Evolutionary conservation across 2,888 invertebrate species (phyloP).

Genomic region (Neria commutata): DNA sequence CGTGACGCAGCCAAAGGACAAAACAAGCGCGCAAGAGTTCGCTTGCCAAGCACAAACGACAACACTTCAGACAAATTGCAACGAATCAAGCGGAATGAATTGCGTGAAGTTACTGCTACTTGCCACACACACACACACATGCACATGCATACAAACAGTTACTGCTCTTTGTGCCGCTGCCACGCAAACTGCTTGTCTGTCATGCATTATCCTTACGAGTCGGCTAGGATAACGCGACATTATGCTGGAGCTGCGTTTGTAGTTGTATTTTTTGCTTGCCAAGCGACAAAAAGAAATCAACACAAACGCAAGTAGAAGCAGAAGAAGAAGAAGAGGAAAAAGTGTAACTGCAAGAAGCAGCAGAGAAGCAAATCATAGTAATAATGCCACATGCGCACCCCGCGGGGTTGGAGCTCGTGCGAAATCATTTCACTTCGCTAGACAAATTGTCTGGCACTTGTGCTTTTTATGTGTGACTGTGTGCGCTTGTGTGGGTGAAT

Average conservation of each 20-base stretch:
- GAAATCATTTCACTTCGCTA: slow-evolving; percentile 3
- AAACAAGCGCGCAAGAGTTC: too few species aligned
- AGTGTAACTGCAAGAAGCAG: too few species aligned
- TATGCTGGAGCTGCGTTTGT: not conserved
- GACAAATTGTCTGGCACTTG: slow-evolving; percentile 7
- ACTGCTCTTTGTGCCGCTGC: too few species aligned
- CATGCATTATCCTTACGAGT: not conserved
- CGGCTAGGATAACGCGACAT: not conserved
- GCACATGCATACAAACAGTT: too few species aligned
- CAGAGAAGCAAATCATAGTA: too few species aligned
- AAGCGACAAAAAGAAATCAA: too few species aligned
- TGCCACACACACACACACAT: not conserved
- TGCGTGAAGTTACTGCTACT: slow-evolving; percentile 33
- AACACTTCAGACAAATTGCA: slow-evolving; percentile 54
- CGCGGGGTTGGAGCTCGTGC: not conserved
- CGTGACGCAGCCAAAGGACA: not conserved
- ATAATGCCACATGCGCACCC: too few species aligned
- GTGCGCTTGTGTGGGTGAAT: not conserved
- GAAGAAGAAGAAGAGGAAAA: too few species aligned
- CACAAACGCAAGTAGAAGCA: too few species aligned
- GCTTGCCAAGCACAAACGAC: slow-evolving; percentile 51
- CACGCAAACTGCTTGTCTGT: not conserved
- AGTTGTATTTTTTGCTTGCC: too few species aligned
- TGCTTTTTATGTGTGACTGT: not conserved
- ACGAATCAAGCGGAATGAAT: slow-evolving; percentile 54